Conservation (phyloP, 1,140 invertebrate species). For the Penaeus japonicus region DNA sequence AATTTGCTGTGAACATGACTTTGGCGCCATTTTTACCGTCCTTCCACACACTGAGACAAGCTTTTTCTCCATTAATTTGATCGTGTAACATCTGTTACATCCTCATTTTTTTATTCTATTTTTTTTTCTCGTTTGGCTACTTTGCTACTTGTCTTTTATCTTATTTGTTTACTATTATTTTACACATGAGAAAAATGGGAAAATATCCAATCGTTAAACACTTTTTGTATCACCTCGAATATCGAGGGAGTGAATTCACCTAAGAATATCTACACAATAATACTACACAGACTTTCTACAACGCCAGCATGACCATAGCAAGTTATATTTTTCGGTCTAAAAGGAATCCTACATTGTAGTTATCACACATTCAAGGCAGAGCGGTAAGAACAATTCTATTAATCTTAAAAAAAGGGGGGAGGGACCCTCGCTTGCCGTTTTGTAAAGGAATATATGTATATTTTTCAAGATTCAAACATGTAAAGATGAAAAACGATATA, state of each 20-base stretch:
- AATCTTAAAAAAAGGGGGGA: constrained; percentile 28
- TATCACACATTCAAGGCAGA: background rate
- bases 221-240: background rate
- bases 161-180: background rate
- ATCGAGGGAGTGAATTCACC: background rate
- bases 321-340: background rate
- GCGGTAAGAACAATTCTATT: constrained; percentile 9
- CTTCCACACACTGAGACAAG: background rate
- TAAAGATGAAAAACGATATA: background rate
- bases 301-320: background rate
- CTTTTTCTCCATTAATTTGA: background rate
- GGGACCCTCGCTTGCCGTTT: constrained; percentile 39
- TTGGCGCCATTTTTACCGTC: background rate
- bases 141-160: too few relatives aligned
- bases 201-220: background rate
- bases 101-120: background rate
- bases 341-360: background rate
- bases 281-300: background rate
- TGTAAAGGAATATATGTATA: background rate
- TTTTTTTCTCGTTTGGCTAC: too few relatives aligned
- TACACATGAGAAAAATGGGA: background rate
- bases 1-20: background rate
- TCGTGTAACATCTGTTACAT: background rate
- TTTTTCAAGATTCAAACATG: background rate
- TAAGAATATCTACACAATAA: background rate